These are phyloP conservation scores for Temnopleurus reevesii DNA, from an alignment of 53 echinoderm and acorn worm genomes.

Conservation along the genomic window DNA sequence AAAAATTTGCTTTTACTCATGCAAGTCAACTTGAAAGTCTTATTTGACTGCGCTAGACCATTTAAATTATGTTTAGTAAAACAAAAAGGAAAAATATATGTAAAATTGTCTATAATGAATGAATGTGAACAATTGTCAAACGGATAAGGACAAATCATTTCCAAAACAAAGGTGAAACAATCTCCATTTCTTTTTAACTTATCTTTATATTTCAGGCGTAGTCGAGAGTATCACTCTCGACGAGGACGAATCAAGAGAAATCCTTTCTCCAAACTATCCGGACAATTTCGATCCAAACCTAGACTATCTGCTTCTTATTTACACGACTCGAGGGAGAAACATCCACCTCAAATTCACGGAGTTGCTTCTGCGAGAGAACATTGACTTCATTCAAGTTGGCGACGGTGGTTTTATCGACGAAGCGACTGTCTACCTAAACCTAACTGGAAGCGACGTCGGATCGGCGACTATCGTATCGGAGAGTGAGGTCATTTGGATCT, in stretches of 20 bases:
- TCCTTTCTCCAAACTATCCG: conserved; percentile 1
- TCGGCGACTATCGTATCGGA: not conserved
- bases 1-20: too few species aligned
- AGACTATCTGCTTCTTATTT: not conserved
- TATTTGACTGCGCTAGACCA: too few species aligned
- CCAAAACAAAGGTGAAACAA: too few species aligned
- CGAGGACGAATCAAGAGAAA: not conserved
- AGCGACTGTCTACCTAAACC: conserved; percentile 21
- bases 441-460: not conserved
- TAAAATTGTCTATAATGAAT: too few species aligned
- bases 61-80: too few species aligned
- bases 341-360: not conserved
- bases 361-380: not conserved
- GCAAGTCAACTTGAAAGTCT: too few species aligned
- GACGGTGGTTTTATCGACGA: not conserved
- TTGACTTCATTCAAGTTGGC: not conserved
- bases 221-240: not conserved
- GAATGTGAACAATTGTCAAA: too few species aligned
- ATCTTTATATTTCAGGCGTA: not conserved
- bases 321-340: not conserved
- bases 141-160: too few species aligned
- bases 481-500: not conserved
- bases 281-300: not conserved
- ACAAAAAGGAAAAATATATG: too few species aligned
- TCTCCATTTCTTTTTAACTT: too few species aligned